A percentile compares a stretch with the other conserved stretches of the same genome.
Evolutionary conservation across 2,797 vertebrate genomes (phyloP).

Genomic region (Bovichtus diacanthus): DNA sequence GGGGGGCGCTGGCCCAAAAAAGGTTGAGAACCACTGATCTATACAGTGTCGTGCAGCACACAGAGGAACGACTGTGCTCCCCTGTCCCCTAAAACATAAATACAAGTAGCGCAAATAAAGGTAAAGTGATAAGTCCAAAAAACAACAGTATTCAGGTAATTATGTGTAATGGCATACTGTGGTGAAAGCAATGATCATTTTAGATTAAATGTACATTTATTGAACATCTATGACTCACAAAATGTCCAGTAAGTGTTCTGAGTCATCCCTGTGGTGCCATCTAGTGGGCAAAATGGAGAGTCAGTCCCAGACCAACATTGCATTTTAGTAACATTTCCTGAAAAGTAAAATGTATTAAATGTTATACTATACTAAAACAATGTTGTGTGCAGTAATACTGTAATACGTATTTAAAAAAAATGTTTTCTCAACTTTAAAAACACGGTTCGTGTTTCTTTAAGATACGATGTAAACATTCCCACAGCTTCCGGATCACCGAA

Average conservation of each 20-base stretch:
- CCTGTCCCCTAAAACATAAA: too few relatives aligned
- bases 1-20: too few relatives aligned
- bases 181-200: neutral
- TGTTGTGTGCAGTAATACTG: neutral
- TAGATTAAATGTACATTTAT: neutral
- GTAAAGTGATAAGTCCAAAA: too few relatives aligned
- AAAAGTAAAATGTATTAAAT: neutral
- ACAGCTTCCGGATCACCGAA: conserved; percentile 66
- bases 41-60: too few relatives aligned
- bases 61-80: too few relatives aligned
- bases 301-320: neutral
- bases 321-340: neutral
- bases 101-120: too few relatives aligned
- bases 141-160: neutral
- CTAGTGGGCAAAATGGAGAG: neutral
- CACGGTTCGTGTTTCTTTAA: conserved; percentile 45
- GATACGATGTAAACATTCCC: conserved; percentile 22
- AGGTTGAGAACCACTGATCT: too few relatives aligned
- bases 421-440: too few relatives aligned
- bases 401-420: too few relatives aligned
- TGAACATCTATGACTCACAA: neutral
- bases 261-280: neutral
- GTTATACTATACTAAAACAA: neutral
- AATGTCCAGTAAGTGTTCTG: neutral
- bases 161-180: neutral